Base-by-base conservation (phyloP, 2,113 vertebrate genomes). In the Natator depressus region DNA sequence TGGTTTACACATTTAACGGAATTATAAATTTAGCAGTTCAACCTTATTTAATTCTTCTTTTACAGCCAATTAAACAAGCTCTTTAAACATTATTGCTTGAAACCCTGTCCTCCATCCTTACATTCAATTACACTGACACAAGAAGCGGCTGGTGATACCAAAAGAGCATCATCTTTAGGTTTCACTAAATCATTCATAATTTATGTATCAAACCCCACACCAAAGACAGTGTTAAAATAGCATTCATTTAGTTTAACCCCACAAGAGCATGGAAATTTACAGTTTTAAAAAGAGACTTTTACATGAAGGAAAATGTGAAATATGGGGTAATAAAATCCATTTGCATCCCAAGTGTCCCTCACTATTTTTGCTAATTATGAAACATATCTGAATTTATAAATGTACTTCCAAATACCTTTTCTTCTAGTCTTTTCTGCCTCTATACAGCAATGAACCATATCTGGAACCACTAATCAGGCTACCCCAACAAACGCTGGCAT, bases 51-150 rank as follows among this genome's bases (percentile, higher is more conserved):
- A 98, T 98, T 97, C 97, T 94, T 91, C 84, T 97, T 98, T 98
- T 97, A 97, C 98, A 98, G 98, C 89, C 98, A 98, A 98, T 98
- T 98, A 98, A 98, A 97, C 98, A 98, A 90, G 93, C 96, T 97
- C 97, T 98, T 98, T 97, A 98, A 98, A 96, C 91, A 93, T 57
- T 84, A 51, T 17, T 85, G 93, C 97, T 97, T 93, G 93, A 95
- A 97, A 98, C 80, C 54, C 95, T 72, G 93, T 94, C 96, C 93
- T 89, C 80, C 81, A 90, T 92, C 96, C 96, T 96, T 90, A 91
- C 35, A 80, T 96, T 90, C 97, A 97, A 97, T 97, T 98, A 97
- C n/a, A 97, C 85, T 16, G 93, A 97, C 93, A 91, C 0, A 65
- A 97, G 94, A 96, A 97, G 97, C 85, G 93, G 93, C 91, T 91